phyloP scores from a whole-genome alignment of 2,113 vertebrate species.

The Mustela nigripes region DNA sequence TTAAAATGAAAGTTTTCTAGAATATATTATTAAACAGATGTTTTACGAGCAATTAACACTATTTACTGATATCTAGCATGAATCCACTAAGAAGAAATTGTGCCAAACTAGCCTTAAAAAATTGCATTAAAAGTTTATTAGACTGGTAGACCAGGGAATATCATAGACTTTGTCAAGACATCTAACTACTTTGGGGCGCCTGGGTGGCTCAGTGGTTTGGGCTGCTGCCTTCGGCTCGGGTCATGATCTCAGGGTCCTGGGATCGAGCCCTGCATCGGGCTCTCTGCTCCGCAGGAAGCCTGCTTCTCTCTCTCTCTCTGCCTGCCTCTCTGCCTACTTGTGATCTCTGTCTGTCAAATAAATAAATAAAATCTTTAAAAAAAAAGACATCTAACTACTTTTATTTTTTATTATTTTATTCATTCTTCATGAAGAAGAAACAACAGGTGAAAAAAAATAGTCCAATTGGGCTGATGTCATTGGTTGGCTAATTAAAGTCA shows the following conservation, averaged over 20 bases:
- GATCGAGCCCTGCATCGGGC: no score
- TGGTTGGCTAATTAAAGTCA: conserved; percentile 12
- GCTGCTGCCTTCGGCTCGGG: no score
- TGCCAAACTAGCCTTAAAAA: conserved; percentile 28
- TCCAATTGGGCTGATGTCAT: not conserved
- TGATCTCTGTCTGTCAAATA: no score
- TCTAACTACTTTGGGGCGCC: not conserved
- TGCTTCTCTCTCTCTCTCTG: no score
- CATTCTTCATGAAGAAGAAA: conserved; percentile 30
- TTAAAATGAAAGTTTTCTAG: not conserved
- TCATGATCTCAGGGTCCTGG: no score
- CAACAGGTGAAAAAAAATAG: conserved; percentile 10
- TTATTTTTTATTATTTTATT: not conserved
- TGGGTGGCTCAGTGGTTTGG: no score
- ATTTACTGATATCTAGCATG: not conserved
- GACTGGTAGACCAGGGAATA: not conserved
- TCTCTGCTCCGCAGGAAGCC: no score
- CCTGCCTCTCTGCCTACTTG: no score
- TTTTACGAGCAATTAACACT: conserved; percentile 44
- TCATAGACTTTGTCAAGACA: conserved; percentile 27
- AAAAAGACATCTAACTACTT: conserved; percentile 7
- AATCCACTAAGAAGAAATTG: conserved; percentile 61
- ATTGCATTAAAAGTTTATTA: conserved; percentile 46
- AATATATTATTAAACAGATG: not conserved
- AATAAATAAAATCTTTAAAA: no score